phyloP scores from a whole-genome alignment of 2,888 invertebrate genomes.

The Meteorus cinctellus region DNA sequence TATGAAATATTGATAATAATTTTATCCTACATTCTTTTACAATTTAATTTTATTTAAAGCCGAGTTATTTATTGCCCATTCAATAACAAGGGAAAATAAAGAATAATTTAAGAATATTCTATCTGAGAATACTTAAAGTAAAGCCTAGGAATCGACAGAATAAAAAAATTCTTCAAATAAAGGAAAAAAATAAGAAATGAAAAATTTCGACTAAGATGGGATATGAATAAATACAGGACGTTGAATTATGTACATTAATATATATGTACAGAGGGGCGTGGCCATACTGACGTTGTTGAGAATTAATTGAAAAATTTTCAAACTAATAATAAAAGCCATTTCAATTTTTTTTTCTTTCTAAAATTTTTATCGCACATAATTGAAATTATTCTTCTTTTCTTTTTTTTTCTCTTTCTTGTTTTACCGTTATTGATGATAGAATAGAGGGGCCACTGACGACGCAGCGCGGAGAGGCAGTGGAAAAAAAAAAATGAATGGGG shows the following conservation, averaged over 20 bases:
- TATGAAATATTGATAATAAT: background rate
- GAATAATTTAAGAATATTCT: background rate
- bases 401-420: conserved; percentile 26
- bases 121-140: background rate
- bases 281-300: conserved; percentile 8
- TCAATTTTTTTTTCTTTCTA: conserved; percentile 16
- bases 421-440: conserved; percentile 6
- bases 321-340: conserved; percentile 28
- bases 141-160: too few relatives aligned
- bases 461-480: conserved; percentile 20
- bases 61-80: too few relatives aligned
- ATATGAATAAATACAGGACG: conserved; percentile 6
- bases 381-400: conserved; percentile 34
- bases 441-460: background rate
- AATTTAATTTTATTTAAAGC: too few relatives aligned
- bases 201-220: background rate
- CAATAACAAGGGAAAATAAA: background rate
- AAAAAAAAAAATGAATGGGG: conserved; percentile 24
- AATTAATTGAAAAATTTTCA: conserved; percentile 37
- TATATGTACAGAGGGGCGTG: conserved; percentile 1
- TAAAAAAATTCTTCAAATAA: background rate
- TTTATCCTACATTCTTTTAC: background rate
- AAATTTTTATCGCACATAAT: conserved; percentile 36
- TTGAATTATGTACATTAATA: background rate
- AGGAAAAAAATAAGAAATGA: background rate